A percentile compares a stretch with the other conserved stretches of the same genome.
Conservation (phyloP, 2,113 vertebrate genomes). For the Gavialis gangeticus region DNA sequence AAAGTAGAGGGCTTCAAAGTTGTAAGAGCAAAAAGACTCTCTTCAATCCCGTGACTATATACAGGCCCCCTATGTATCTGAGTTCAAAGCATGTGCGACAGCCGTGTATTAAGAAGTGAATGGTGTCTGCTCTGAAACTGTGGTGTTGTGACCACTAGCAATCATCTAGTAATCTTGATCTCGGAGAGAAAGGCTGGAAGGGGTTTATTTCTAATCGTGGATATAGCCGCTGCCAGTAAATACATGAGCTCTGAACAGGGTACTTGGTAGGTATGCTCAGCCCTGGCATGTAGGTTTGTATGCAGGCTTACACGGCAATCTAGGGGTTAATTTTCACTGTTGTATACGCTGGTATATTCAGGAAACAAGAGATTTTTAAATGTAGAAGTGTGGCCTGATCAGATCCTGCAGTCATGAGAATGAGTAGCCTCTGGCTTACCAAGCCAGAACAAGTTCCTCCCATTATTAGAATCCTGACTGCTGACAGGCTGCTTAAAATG, state of each 20-base stretch:
- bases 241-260: neutral
- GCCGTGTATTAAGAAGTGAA: neutral
- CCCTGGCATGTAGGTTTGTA: neutral
- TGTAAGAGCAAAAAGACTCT: neutral
- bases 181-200: neutral
- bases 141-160: neutral
- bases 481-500: conserved; percentile 5
- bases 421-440: conserved; percentile 55
- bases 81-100: accelerated
- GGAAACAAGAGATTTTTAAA: neutral
- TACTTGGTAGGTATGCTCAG: accelerated
- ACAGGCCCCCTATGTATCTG: neutral
- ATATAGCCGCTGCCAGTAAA: neutral
- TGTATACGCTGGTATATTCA: neutral
- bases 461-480: conserved; percentile 29
- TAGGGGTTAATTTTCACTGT: conserved; percentile 23
- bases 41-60: neutral
- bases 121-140: neutral
- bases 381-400: conserved; percentile 1
- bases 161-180: neutral
- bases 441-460: conserved; percentile 50
- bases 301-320: neutral
- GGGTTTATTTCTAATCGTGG: neutral
- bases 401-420: neutral
- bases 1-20: neutral